phyloP scores from a whole-genome alignment of 2,113 vertebrate species.

The Amblyornis subalaris region DNA sequence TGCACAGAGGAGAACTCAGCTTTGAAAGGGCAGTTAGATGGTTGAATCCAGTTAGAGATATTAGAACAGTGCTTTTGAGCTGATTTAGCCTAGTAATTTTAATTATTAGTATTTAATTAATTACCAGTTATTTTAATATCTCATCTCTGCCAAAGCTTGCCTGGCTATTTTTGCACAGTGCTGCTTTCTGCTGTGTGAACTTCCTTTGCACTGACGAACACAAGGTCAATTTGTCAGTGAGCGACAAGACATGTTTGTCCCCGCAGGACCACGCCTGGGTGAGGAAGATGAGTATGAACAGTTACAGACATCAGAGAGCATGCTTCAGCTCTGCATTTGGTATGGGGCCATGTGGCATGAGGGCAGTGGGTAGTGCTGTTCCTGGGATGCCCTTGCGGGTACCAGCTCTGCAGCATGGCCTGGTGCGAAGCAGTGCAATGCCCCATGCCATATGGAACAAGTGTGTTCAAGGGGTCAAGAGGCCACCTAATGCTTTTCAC shows the following conservation, averaged over 20 bases:
- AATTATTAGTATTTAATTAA: not conserved
- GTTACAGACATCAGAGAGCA: not conserved
- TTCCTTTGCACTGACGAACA: not conserved
- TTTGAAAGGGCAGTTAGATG: not conserved
- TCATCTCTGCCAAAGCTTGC: not conserved
- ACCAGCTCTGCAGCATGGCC: fast-evolving
- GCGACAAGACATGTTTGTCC: not conserved
- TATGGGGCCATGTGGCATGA: too few relatives aligned
- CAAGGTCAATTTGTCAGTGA: not conserved
- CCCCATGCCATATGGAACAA: fast-evolving
- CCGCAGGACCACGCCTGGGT: fast-evolving
- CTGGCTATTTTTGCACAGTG: not conserved
- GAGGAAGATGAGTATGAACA: not conserved
- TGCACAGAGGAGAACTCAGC: not conserved
- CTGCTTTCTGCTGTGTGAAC: not conserved
- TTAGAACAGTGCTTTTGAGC: not conserved
- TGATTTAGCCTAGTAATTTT: not conserved
- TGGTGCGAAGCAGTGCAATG: fast-evolving
- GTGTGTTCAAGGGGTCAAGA: fast-evolving
- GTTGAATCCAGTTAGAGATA: not conserved
- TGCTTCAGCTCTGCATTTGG: not conserved
- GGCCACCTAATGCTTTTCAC: not conserved
- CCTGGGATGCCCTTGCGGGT: not conserved
- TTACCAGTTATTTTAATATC: not conserved
- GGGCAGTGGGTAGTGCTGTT: not conserved